A percentile compares a stretch with the other conserved stretches of the same genome.
phyloP scores from a whole-genome alignment of 2,113 vertebrate genomes.

The Theristicus caerulescens region DNA sequence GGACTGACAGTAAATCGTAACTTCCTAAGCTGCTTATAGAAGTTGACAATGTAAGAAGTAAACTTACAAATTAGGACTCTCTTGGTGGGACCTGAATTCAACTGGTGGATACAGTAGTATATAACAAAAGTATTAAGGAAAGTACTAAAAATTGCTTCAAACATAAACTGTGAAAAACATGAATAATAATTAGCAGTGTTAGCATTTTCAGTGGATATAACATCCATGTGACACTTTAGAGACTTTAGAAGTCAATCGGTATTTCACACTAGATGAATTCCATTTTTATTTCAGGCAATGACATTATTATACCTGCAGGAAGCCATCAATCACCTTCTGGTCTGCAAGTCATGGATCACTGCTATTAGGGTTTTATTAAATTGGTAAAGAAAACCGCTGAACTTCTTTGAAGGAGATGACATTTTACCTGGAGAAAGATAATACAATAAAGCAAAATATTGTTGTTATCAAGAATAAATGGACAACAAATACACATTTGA shows the following conservation, averaged over 20 bases:
- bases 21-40: slow-evolving; percentile 84
- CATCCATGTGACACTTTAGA: slow-evolving; percentile 4
- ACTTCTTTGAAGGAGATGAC: slow-evolving; percentile 16
- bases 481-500: neutral
- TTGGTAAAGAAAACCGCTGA: slow-evolving; percentile 8
- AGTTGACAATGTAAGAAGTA: slow-evolving; percentile 71
- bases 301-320: slow-evolving; percentile 54
- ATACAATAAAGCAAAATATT: neutral
- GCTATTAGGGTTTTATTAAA: slow-evolving; percentile 23
- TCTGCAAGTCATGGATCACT: slow-evolving; percentile 59
- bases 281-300: slow-evolving; percentile 69
- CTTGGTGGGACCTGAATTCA: slow-evolving; percentile 47
- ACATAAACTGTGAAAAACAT: slow-evolving; percentile 26
- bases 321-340: slow-evolving; percentile 62
- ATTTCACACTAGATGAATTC: slow-evolving; percentile 66
- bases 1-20: slow-evolving; percentile 82
- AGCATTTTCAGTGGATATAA: slow-evolving; percentile 1
- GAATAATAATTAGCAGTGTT: slow-evolving; percentile 23
- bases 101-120: neutral
- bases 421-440: slow-evolving; percentile 47
- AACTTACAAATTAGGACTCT: slow-evolving; percentile 54
- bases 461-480: neutral
- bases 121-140: slow-evolving; percentile 1
- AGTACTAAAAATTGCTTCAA: slow-evolving; percentile 55
- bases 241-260: slow-evolving; percentile 50